A percentile compares a stretch with the other conserved stretches of the same genome.
These are phyloP conservation scores for Leistus spinibarbis DNA, from an alignment of 2,888 invertebrate genomes.

Conservation along the genomic window DNA sequence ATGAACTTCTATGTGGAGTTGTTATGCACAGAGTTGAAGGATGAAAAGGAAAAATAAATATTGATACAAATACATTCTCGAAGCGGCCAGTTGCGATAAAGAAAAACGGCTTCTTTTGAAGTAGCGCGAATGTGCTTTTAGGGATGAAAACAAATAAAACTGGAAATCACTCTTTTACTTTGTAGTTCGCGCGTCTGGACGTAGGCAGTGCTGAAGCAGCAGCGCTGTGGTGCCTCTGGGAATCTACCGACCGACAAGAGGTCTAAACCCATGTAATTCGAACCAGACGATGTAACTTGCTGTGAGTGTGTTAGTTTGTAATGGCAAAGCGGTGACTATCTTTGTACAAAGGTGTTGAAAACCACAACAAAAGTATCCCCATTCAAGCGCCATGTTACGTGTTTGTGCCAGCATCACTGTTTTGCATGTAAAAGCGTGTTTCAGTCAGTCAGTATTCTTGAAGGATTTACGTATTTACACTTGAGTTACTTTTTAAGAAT, in stretches of 20 bases:
- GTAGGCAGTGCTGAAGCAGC: not conserved
- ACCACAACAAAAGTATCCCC: not conserved
- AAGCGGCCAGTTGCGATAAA: not conserved
- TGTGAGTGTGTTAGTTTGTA: not conserved
- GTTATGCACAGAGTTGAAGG: not conserved
- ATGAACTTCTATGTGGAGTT: too few species aligned
- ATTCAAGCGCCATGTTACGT: not conserved
- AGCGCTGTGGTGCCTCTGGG: not conserved
- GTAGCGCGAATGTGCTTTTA: slow-evolving; percentile 36
- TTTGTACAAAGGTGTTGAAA: not conserved
- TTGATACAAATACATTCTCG: slow-evolving; percentile 35
- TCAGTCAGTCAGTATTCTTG: not conserved
- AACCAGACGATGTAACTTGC: not conserved
- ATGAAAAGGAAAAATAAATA: slow-evolving; percentile 34
- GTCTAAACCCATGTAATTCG: not conserved
- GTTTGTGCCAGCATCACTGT: not conserved
- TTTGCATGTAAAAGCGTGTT: slow-evolving; percentile 1
- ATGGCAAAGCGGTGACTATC: not conserved
- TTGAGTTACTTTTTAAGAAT: not conserved
- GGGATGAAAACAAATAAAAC: slow-evolving; percentile 37
- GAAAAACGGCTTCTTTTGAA: slow-evolving; percentile 34
- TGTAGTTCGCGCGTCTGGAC: slow-evolving; percentile 30
- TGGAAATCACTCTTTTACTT: slow-evolving; percentile 34
- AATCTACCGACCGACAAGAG: not conserved
- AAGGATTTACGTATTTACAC: not conserved